Evolutionary conservation across 2,797 vertebrate species (phyloP).

Genomic region (Clamator glandarius): DNA sequence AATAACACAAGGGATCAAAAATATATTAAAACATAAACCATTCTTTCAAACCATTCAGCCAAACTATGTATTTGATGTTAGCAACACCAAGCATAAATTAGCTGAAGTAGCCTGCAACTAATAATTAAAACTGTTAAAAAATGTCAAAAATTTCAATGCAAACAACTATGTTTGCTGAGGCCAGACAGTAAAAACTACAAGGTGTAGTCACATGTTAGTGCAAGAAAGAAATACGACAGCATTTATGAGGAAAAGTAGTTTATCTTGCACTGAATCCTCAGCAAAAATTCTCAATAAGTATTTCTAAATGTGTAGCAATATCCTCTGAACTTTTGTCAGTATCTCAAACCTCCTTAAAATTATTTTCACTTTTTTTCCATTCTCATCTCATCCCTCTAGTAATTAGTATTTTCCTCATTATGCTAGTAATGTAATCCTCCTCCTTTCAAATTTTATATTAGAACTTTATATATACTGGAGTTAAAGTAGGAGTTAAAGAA

Average conservation of each 20-base stretch:
- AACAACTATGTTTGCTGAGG: not conserved
- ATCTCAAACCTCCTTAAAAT: not conserved
- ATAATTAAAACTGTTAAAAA: not conserved
- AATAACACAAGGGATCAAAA: not conserved
- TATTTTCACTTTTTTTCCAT: not conserved
- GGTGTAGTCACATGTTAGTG: not conserved
- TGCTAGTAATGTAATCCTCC: not conserved
- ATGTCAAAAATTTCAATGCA: not conserved
- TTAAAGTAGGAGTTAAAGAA: not conserved
- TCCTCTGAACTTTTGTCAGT: not conserved
- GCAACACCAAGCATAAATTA: not conserved
- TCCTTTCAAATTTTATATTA: not conserved
- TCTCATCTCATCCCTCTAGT: not conserved
- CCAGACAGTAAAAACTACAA: not conserved
- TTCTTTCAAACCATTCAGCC: not conserved
- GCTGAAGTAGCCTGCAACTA: not conserved
- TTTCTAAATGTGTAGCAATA: not conserved
- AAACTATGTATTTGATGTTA: not conserved
- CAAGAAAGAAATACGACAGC: not conserved
- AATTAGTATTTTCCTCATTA: not conserved
- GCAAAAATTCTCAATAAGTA: not conserved
- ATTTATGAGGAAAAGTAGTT: not conserved
- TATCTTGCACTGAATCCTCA: not conserved
- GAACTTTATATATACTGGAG: not conserved
- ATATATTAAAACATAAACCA: not conserved